A percentile compares a stretch with the other conserved stretches of the same genome.
Evolutionary conservation across 1,140 invertebrate species (phyloP).

Genomic region (Metaphire vulgaris): DNA sequence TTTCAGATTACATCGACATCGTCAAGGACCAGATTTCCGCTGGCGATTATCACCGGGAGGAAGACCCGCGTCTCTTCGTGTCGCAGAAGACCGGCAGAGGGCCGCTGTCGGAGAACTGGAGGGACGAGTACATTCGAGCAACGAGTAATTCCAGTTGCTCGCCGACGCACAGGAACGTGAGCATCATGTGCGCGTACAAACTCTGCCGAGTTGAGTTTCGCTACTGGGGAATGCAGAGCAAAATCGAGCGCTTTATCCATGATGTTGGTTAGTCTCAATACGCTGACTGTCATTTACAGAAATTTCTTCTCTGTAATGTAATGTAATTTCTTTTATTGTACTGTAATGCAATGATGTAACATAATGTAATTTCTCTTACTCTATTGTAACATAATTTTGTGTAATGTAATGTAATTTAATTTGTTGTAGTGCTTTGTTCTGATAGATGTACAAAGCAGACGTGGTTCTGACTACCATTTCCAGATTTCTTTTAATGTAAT

Average conservation of each 20-base stretch:
- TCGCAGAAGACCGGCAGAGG: conserved; percentile 88
- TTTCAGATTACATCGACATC: conserved; percentile 89
- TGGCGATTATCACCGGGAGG: conserved; percentile 84
- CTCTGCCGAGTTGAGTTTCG: conserved; percentile 95
- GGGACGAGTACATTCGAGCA: conserved; percentile 75
- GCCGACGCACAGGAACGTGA: conserved; percentile 55
- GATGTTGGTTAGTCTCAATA: conserved; percentile 79
- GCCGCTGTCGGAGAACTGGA: conserved; percentile 80
- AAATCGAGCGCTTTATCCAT: conserved; percentile 97
- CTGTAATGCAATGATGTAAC: too few species aligned
- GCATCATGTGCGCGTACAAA: conserved; percentile 98
- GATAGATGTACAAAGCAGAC: too few species aligned
- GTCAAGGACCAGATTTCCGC: conserved; percentile 89
- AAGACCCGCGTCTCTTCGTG: conserved; percentile 84
- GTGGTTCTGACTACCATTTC: too few species aligned
- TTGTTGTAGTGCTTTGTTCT: too few species aligned
- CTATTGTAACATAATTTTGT: too few species aligned
- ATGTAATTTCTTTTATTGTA: too few species aligned
- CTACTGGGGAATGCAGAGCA: conserved; percentile 99
- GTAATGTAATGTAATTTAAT: too few species aligned
- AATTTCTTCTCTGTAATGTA: too few species aligned
- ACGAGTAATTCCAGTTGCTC: conserved; percentile 54
- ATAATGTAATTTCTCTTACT: too few species aligned
- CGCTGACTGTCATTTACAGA: too few species aligned
- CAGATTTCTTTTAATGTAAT: too few species aligned